A percentile compares a stretch with the other conserved stretches of the same genome.
These are phyloP conservation scores for Microctonus aethiopoides DNA, from an alignment of 2,888 invertebrate genomes.

Conservation along the genomic window DNA sequence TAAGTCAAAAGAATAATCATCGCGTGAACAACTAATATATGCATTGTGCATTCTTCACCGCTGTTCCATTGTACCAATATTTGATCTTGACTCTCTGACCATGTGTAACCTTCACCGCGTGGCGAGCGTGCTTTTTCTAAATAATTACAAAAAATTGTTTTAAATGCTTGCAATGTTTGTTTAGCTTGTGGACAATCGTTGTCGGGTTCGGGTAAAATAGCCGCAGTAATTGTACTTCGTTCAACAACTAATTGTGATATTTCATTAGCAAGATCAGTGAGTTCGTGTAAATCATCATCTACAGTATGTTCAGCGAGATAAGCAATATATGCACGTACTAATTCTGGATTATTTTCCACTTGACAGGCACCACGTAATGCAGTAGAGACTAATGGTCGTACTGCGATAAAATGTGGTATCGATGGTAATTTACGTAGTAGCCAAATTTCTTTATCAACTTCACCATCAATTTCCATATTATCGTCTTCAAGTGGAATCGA, in stretches of 20 bases:
- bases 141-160: slow-evolving; percentile 80
- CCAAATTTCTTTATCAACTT: slow-evolving; percentile 69
- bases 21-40: slow-evolving; percentile 84
- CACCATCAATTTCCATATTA: slow-evolving; percentile 61
- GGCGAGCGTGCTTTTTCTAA: slow-evolving; percentile 77
- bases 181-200: slow-evolving; percentile 60
- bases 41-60: slow-evolving; percentile 80
- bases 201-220: slow-evolving; percentile 77
- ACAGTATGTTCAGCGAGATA: slow-evolving; percentile 83
- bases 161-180: slow-evolving; percentile 77
- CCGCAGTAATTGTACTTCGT: slow-evolving; percentile 85
- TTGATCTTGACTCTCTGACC: slow-evolving; percentile 80
- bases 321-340: slow-evolving; percentile 85
- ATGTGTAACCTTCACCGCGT: slow-evolving; percentile 72
- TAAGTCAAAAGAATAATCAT: slow-evolving; percentile 85
- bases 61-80: slow-evolving; percentile 82
- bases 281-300: slow-evolving; percentile 75
- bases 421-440: slow-evolving; percentile 75
- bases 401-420: slow-evolving; percentile 82
- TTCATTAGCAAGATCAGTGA: slow-evolving; percentile 80
- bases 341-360: slow-evolving; percentile 87
- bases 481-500: slow-evolving; percentile 68
- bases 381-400: slow-evolving; percentile 76
- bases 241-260: slow-evolving; percentile 93
- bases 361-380: slow-evolving; percentile 88